Base-by-base conservation (phyloP, 1,140 invertebrate genomes). In the Drosophila mayri region DNA sequence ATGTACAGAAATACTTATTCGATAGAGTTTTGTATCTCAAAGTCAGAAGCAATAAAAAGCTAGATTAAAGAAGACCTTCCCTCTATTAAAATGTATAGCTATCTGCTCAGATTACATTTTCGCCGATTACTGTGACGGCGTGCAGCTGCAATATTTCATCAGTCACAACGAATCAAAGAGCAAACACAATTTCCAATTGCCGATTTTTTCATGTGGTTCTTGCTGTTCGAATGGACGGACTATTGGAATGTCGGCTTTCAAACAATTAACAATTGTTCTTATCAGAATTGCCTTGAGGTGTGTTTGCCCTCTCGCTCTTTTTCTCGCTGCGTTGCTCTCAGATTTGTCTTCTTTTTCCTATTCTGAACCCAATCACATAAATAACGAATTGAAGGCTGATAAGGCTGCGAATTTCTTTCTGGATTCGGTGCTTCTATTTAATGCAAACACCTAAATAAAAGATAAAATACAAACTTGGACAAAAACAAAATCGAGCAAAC, bases 181-280 rank as follows among this genome's bases (percentile, higher is more conserved):
- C 3, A 7, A 38, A 47, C 43, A 37, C n/a, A 37, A 55, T 37
- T 38, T 20, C 16, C 28, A 43, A 44, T 76, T 43, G 41, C 30
- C n/a, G 32, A 50, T 57, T 75, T 32, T 30, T 58, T 20, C 16
- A 30, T 37, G 30, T 14, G 18, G 18, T 47, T 28, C 40, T 20
- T 32, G 12, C 16, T 38, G 20, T 14, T 22, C 25, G 38, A 70
- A 52, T 55, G 66, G 62, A 70, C 76, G 66, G 62, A 70, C 76
- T 83, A 80, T 88, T 80, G 84, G 79, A 79, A 88, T 87, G 76
- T 80, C 76, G 57, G 80, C 30, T 70, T 76, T 79, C 80, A 80
- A 83, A 77, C 80, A 87, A 88, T 84, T 77, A 86, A 83, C 54
- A 76, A 28, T 60, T 68, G 59, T 71, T 80, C 83, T 87, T 87